Evolutionary conservation across 2,888 invertebrate genomes (phyloP), one percentile per base, ranked within the genome.

Genomic region (Drosophila borealis): DNA sequence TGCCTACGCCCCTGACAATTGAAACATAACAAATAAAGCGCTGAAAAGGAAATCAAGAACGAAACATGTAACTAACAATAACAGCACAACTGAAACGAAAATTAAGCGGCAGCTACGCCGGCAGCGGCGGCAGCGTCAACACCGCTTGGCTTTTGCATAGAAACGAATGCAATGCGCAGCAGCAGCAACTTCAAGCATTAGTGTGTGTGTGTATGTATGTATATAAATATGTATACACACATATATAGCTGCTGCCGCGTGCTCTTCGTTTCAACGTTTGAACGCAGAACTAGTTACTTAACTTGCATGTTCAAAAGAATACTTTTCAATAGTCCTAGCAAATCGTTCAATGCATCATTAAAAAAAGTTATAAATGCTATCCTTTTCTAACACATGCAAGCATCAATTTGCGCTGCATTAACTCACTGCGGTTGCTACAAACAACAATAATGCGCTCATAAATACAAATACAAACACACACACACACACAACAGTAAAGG

Each of bases 111-210:
- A 56, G 67, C 81, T 25, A 39, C 59, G 60, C 5, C 44, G 44
- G 46, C 73, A 34, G 41, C 53, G 48, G 36, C 44, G 63, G 4
- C 49, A 13, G 46, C 76, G 79, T 62, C 50, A 55, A 50, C 56
- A 42, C 50, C 36, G 54, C 13, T 50, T 49, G 61, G 50, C 81
- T 78, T 81, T 80, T 80, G 86, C 80, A 82, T 86, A 78, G 66
- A 83, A 71, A 65, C 67, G 56, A 72, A 51, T 81, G 85, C 82
- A 80, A 49, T 70, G 54, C 46, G 50, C 48, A 76, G 45, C 55
- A 56, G 68, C 48, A 68, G 48, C 46, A 64, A 50, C 48, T 42
- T 36, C 62, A 45, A 60, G 21, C 36, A 76, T 45, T 50, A 48
- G 45, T 54, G 49, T 68, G 48, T 11, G 36, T 36, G 17, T 25